Base-by-base conservation (phyloP, 2,888 invertebrate genomes). In the Nomada fucata region DNA sequence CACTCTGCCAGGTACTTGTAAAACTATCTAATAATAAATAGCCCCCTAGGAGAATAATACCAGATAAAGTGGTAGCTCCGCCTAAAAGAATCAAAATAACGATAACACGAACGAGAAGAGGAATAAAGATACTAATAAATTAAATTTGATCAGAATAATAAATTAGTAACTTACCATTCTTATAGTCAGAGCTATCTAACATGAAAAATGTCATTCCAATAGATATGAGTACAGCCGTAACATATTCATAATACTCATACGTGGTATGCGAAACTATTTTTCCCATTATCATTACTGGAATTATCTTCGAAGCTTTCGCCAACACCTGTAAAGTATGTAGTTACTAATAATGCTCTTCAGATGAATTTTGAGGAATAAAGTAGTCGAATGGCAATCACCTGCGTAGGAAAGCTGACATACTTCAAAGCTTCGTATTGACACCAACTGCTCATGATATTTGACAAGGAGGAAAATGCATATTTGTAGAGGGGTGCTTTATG, bases 361-460 rank as follows among this genome's bases (percentile, higher is more conserved):
- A 65, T 61, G 71, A 36, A 47, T 57, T 63, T 26, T 47, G 5
- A 47, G 18, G 61, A 65, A 42, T 1, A 11, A 42, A 11, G 20
- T n/a, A 13, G 26, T 15, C 44, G 52, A 20, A 11, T 0, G 1
- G 13, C 23, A 72, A 81, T 90, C 87, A 97, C 98, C 95, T 99
- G 99, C 65, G 99, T 98, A 2, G 99, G 99, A 94, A 99, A 99
- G 92, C 97, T 98, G 91, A 99, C 98, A 94, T 97, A 99, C 94
- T 99, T 99, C 63, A 99, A 95, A 29, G 99, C 99, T 94, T 99
- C 99, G 93, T 99, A 99, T 94, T 99, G 99, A 94, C 98, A 99
- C 99, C 99, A 99, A 65, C 99, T 98, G 93, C 99, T 99, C 95
- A 99, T 96, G 85, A 99, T 98, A 94, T 99, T 99, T 20, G 99